phyloP scores from a whole-genome alignment of 2,113 vertebrate species.

The Xenopus laevis region DNA sequence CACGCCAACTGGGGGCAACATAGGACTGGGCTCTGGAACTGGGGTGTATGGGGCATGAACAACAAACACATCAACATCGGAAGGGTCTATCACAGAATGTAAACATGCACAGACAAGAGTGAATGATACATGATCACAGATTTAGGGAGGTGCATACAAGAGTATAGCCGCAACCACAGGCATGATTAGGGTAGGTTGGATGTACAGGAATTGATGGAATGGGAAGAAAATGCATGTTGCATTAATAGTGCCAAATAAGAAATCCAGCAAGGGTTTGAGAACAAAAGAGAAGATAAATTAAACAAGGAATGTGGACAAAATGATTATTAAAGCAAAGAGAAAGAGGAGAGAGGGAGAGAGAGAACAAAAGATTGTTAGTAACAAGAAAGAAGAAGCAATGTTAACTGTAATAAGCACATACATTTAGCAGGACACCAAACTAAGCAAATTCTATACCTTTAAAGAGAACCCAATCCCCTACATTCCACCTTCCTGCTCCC shows the following conservation, averaged over 20 bases:
- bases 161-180: background rate
- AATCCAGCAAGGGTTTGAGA: too few relatives aligned
- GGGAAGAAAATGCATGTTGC: too few relatives aligned
- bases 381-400: background rate
- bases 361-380: slow-evolving; percentile 35
- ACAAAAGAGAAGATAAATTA: background rate
- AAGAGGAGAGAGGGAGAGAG: slow-evolving; percentile 70
- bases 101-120: slow-evolving; percentile 52
- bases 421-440: background rate
- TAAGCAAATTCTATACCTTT: too few relatives aligned
- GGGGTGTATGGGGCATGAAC: slow-evolving; percentile 98
- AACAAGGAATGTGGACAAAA: background rate
- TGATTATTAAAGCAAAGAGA: slow-evolving; percentile 67
- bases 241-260: too few relatives aligned
- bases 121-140: slow-evolving; percentile 35
- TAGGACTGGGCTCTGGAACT: slow-evolving; percentile 97
- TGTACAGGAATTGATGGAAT: background rate
- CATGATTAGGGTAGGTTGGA: background rate
- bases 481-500: too few relatives aligned
- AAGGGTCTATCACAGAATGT: slow-evolving; percentile 73
- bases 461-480: background rate
- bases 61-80: slow-evolving; percentile 97
- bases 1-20: slow-evolving; percentile 98
- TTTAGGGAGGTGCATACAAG: slow-evolving; percentile 62
- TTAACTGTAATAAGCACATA: background rate